Percentiles rank a stretch among this genome's conserved stretches.
phyloP scores from a whole-genome alignment of 2,113 vertebrate genomes.

The Ancistrus triradiatus region DNA sequence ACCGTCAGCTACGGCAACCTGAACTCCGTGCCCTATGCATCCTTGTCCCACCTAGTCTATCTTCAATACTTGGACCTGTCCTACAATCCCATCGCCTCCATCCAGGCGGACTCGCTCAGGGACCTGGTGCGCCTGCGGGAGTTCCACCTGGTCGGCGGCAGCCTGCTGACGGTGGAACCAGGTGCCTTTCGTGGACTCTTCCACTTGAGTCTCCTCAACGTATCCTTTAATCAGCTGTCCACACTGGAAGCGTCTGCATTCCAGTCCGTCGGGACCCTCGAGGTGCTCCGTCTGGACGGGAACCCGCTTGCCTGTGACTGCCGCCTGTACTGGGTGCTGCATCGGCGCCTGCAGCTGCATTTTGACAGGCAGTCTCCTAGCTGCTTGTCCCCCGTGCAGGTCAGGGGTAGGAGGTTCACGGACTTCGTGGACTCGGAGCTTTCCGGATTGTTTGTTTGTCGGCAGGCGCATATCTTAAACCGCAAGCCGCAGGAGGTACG shows the following conservation, averaged over 20 bases:
- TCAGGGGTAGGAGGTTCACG: constrained; percentile 65
- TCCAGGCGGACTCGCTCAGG: constrained; percentile 62
- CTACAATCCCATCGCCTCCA: constrained; percentile 75
- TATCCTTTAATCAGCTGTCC: constrained; percentile 72
- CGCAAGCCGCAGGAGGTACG: constrained; percentile 55
- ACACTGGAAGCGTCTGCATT: constrained; percentile 75
- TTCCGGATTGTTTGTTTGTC: constrained; percentile 72
- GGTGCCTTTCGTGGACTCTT: constrained; percentile 71
- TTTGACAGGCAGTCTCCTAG: constrained; percentile 62
- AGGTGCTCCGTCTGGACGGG: constrained; percentile 70
- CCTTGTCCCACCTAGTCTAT: constrained; percentile 74
- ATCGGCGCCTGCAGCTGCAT: constrained; percentile 56
- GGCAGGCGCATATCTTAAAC: constrained; percentile 66
- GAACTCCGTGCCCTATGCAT: constrained; percentile 67
- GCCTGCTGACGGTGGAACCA: constrained; percentile 64
- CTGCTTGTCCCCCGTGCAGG: constrained; percentile 64
- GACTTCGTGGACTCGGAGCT: constrained; percentile 68
- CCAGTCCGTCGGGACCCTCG: constrained; percentile 67
- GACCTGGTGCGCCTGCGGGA: constrained; percentile 77
- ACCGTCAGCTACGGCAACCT: constrained; percentile 74
- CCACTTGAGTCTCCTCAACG: constrained; percentile 70
- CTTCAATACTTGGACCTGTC: constrained; percentile 78
- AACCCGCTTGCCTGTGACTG: constrained; percentile 85
- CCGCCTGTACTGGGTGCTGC: constrained; percentile 78
- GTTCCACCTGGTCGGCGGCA: constrained; percentile 70